Percentiles rank a stretch among this genome's conserved stretches.
Conservation (phyloP, 1,140 invertebrate genomes). For the Apis cerana region DNA sequence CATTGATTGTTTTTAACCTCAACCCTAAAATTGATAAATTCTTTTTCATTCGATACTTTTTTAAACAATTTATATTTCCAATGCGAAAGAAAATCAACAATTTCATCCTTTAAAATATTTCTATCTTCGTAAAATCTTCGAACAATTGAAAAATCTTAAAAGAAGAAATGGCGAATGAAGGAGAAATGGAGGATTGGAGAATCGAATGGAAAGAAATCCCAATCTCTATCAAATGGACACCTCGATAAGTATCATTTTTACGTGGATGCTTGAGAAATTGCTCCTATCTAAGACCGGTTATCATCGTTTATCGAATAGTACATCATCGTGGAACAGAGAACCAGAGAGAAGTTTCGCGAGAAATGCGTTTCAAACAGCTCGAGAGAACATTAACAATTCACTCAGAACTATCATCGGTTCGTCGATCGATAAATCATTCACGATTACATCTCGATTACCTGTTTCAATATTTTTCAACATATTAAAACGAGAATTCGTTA, state of each 20-base stretch:
- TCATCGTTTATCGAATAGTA: not conserved
- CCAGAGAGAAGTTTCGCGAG: not conserved
- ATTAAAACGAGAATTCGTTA: not conserved
- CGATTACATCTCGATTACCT: not conserved
- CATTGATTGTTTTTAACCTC: too few relatives aligned
- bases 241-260: not conserved
- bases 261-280: not conserved
- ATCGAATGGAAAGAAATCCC: not conserved
- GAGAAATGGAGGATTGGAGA: too few relatives aligned
- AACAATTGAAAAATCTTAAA: not conserved
- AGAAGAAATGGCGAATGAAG: not conserved
- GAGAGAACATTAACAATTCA: not conserved
- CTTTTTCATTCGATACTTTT: not conserved
- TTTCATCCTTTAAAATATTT: not conserved
- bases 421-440: not conserved
- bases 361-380: not conserved
- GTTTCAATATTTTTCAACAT: not conserved
- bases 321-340: not conserved
- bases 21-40: too few relatives aligned
- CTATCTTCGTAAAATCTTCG: not conserved
- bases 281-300: not conserved
- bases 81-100: too few relatives aligned
- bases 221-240: not conserved
- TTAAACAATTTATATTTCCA: not conserved
- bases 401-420: not conserved